Evolutionary conservation across 1,140 invertebrate genomes (phyloP), one percentile per base, ranked within the genome.

Genomic region (Lepidurus couesii): DNA sequence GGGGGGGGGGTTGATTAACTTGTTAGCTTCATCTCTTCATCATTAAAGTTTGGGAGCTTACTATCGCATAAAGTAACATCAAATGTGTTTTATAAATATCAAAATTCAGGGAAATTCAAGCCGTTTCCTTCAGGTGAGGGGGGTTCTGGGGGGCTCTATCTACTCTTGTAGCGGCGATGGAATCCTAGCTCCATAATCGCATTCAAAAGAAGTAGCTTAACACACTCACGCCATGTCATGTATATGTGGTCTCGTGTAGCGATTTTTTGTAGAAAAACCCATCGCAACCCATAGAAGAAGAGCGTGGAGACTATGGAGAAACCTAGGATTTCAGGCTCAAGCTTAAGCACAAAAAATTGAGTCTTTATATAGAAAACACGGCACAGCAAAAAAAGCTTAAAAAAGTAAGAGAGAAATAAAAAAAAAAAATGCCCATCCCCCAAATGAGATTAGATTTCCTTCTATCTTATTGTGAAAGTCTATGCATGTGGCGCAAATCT

Each of bases 391-490:
- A 65, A 65, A 65, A 16, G 53, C 6, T n/a, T 65, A 7, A 21
- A 21, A 65, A 34, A 34, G 34, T 65, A 5, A n/a, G n/a, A n/a
- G n/a, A n/a, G n/a, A 13, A 65, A 21, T 4, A 4, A 21, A 21
- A 21, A 16, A n/a, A 16, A 16, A 0, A 47, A 21, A 65, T 13
- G 53, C 21, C 21, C 16, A 21, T 65, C 13, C 21, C 21, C 9
- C 53, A 65, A 65, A 65, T 65, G 53, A 21, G 53, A 65, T 65
- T 65, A 65, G 53, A 65, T 65, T 65, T 21, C 16, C n/a, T 34
- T 13, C 53, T 65, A n/a, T 21, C 53, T 9, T 65, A 65, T 65
- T 34, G 8, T 65, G 9, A 0, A 65, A 21, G 53, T 65, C 21
- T 65, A 65, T 65, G 16, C 8, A 65, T 65, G 53, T 65, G 53